Evolutionary conservation across 2,797 vertebrate species (phyloP).

Genomic region (Molossus alvarezi): DNA sequence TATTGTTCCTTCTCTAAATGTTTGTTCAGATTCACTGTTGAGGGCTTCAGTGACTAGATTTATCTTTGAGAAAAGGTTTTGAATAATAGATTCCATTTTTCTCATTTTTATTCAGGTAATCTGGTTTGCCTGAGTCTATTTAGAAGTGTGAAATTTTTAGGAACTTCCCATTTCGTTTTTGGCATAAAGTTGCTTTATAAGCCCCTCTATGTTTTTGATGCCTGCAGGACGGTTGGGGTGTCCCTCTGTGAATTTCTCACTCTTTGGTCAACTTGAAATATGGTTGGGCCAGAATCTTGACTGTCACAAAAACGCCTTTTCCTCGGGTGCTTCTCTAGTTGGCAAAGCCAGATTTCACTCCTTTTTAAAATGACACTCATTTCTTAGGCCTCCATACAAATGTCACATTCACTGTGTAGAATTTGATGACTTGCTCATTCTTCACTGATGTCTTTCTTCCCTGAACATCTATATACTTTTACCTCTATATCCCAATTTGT

Average conservation of each 20-base stretch:
- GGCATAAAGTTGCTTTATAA: neutral
- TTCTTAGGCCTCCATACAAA: rapidly evolving
- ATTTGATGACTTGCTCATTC: neutral
- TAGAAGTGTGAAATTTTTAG: neutral
- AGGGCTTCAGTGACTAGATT: neutral
- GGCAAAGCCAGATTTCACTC: neutral
- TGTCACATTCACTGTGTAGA: neutral
- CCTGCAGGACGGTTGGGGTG: neutral
- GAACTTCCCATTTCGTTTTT: neutral
- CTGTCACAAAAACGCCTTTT: neutral
- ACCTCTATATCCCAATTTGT: neutral
- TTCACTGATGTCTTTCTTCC: neutral
- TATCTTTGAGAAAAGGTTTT: neutral
- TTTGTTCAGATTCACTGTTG: neutral
- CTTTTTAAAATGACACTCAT: neutral
- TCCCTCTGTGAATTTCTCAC: neutral
- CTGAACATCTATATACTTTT: neutral
- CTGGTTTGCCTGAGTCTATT: neutral
- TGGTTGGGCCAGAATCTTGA: neutral
- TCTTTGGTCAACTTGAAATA: neutral
- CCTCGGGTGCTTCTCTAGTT: neutral
- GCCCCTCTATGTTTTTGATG: neutral
- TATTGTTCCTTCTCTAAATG: neutral
- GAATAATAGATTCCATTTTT: neutral
- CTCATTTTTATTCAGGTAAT: neutral